phyloP scores from a whole-genome alignment of 2,797 vertebrate genomes.

The Furcifer pardalis region DNA sequence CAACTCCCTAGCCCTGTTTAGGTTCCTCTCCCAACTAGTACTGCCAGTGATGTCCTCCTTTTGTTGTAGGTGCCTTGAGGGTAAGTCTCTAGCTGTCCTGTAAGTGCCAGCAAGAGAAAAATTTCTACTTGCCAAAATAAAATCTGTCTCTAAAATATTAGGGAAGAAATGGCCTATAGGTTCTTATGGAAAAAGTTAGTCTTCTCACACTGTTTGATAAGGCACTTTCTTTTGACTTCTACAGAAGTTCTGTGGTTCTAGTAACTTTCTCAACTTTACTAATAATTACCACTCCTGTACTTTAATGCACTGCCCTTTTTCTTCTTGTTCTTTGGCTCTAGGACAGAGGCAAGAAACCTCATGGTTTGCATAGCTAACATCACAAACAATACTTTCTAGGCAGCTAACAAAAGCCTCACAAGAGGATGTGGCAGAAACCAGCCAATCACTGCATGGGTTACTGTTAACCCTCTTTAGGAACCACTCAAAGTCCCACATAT shows the following conservation, averaged over 20 bases:
- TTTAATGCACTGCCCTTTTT: not conserved
- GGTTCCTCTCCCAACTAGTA: not conserved
- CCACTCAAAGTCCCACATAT: not conserved
- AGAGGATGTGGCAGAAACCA: not conserved
- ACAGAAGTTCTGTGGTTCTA: not conserved
- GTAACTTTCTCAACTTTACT: not conserved
- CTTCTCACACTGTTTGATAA: not conserved
- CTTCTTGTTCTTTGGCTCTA: not conserved
- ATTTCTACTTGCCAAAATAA: constrained; percentile 14
- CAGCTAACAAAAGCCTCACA: not conserved
- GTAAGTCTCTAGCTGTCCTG: constrained; percentile 1
- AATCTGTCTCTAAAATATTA: not conserved
- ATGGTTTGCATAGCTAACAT: not conserved
- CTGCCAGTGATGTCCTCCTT: not conserved
- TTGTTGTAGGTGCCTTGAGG: constrained; percentile 5
- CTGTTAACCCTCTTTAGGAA: not conserved
- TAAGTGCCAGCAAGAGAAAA: not conserved
- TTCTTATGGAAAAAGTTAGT: not conserved
- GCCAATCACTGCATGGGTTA: not conserved
- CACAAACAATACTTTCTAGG: not conserved
- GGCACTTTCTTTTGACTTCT: not conserved
- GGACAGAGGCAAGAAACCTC: not conserved
- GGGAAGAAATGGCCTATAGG: not conserved
- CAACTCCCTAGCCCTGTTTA: not conserved
- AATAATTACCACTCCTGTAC: not conserved